These are phyloP conservation scores for Hylaeus volcanicus DNA, from an alignment of 1,140 invertebrate genomes.

Conservation along the genomic window DNA sequence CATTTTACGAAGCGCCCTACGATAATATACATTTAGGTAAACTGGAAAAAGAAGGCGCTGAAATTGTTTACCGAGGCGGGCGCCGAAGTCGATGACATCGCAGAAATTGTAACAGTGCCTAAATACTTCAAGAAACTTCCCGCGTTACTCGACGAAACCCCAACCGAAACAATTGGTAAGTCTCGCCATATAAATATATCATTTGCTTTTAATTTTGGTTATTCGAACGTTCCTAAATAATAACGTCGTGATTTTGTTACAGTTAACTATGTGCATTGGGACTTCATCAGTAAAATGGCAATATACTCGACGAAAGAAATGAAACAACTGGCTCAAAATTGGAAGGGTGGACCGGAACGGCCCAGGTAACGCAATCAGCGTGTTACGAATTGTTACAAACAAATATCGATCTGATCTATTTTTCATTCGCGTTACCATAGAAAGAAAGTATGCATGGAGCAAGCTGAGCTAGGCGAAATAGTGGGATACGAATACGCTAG, in stretches of 20 bases:
- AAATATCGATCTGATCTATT: background rate
- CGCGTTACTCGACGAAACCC: conserved; percentile 6
- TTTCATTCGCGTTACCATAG: background rate
- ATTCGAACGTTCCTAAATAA: too few relatives aligned
- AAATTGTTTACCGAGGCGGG: conserved; percentile 34
- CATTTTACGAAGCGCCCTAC: too few relatives aligned
- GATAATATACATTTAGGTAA: conserved; percentile 7
- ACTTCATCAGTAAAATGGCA: background rate
- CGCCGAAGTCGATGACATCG: background rate
- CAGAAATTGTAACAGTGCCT: background rate
- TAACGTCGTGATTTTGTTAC: background rate
- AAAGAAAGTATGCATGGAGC: background rate
- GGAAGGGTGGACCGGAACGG: background rate
- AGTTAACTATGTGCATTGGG: conserved; percentile 38
- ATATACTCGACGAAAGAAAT: background rate
- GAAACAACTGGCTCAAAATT: background rate
- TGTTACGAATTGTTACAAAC: background rate
- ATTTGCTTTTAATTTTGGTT: too few relatives aligned
- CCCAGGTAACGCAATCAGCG: background rate
- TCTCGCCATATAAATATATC: background rate
- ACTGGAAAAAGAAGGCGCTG: conserved; percentile 21
- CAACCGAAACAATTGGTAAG: conserved; percentile 9
- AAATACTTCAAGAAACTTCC: background rate
- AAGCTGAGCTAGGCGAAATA: background rate
- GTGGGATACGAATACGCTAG: conserved; percentile 21